Percentiles rank a stretch among this genome's conserved stretches.
Conservation (phyloP, 2,888 invertebrate genomes). For the Asteroscopus sphinx region DNA sequence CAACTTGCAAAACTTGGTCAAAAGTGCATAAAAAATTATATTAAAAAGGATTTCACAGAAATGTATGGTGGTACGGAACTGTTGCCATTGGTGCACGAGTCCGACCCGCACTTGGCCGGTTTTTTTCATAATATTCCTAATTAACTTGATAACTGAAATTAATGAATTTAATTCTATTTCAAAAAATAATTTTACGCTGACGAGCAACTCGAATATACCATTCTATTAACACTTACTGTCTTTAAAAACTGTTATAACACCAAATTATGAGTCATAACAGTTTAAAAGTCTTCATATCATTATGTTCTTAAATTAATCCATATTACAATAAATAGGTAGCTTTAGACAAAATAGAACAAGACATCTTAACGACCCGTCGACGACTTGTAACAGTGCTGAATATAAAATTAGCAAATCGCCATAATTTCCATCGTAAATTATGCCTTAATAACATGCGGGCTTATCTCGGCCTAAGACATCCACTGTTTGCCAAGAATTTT, state of each 20-base stretch:
- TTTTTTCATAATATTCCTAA: too few species aligned
- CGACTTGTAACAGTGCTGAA: conserved; percentile 71
- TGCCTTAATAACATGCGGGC: conserved; percentile 83
- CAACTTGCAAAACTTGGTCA: too few species aligned
- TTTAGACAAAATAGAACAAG: conserved; percentile 12
- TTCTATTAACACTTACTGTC: neutral
- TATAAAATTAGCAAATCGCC: conserved; percentile 87
- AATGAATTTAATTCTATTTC: neutral
- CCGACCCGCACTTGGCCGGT: too few species aligned
- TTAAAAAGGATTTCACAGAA: too few species aligned
- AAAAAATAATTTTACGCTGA: neutral
- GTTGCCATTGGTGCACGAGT: too few species aligned
- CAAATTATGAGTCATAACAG: conserved; percentile 6
- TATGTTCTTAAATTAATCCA: conserved; percentile 9
- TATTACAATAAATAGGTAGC: conserved; percentile 13
- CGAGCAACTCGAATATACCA: neutral
- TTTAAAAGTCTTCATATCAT: neutral
- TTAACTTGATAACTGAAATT: too few species aligned
- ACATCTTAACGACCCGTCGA: conserved; percentile 70
- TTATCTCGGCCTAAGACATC: conserved; percentile 85
- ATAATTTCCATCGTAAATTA: conserved; percentile 86
- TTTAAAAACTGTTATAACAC: neutral
- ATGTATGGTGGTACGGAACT: too few species aligned
- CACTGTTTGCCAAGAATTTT: conserved; percentile 56
- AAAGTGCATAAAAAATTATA: too few species aligned